Conservation (phyloP, 2,888 invertebrate genomes). For the Pyrocoelia pectoralis region DNA sequence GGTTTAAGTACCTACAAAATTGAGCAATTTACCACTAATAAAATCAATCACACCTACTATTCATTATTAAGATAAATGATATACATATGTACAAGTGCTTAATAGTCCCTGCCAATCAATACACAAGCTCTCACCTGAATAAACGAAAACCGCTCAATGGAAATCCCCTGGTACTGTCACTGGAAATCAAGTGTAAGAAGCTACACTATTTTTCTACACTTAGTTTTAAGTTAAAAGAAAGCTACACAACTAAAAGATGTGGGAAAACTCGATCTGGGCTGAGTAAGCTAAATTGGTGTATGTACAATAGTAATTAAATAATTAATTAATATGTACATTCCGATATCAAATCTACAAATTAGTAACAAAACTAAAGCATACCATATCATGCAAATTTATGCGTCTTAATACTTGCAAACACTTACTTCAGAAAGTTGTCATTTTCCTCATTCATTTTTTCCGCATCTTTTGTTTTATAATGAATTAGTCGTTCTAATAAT, state of each 20-base stretch:
- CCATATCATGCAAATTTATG: constrained; percentile 33
- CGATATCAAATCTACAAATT: constrained; percentile 16
- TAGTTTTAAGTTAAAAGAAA: constrained; percentile 27
- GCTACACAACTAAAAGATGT: constrained; percentile 55
- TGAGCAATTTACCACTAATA: neutral
- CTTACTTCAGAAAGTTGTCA: constrained; percentile 90
- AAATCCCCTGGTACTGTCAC: constrained; percentile 73
- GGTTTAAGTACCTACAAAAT: too few species aligned
- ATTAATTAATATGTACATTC: constrained; percentile 12
- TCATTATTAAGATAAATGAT: neutral
- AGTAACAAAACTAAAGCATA: constrained; percentile 26
- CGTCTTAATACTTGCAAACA: constrained; percentile 36
- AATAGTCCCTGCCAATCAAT: constrained; percentile 39
- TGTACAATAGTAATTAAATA: too few species aligned
- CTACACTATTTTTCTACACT: constrained; percentile 39
- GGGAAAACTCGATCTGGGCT: constrained; percentile 57
- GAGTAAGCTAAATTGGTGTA: constrained; percentile 47
- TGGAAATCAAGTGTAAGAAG: constrained; percentile 68
- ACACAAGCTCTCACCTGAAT: constrained; percentile 71
- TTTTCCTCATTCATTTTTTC: constrained; percentile 97
- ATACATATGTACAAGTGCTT: neutral
- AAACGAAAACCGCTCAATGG: constrained; percentile 75
- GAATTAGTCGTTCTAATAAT: constrained; percentile 86
- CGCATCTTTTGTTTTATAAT: constrained; percentile 93
- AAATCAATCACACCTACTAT: constrained; percentile 13